These are phyloP conservation scores for Drosophila novamexicana DNA, from an alignment of 1,140 invertebrate species.

Conservation along the genomic window DNA sequence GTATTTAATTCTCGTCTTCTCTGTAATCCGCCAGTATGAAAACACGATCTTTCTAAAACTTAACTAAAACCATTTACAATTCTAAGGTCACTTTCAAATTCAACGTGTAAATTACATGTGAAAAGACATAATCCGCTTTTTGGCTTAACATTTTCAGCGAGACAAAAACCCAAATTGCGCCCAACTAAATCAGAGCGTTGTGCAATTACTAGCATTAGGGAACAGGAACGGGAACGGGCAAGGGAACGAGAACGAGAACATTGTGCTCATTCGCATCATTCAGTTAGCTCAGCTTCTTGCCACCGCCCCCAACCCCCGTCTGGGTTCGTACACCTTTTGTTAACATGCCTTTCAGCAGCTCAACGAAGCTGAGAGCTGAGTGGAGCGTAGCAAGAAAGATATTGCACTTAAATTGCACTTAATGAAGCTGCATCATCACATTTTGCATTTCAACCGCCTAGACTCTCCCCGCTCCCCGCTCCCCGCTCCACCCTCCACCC, in stretches of 20 bases:
- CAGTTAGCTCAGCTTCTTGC: slow-evolving; percentile 20
- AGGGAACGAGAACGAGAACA: slow-evolving; percentile 40
- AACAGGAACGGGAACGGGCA: slow-evolving; percentile 30
- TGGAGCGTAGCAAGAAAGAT: slow-evolving; percentile 47
- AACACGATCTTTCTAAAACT: background rate
- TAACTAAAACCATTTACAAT: slow-evolving; percentile 15
- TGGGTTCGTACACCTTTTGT: slow-evolving; percentile 65
- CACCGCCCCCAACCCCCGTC: slow-evolving; percentile 21
- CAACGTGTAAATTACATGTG: slow-evolving; percentile 64
- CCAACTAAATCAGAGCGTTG: slow-evolving; percentile 74
- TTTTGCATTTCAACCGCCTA: slow-evolving; percentile 68
- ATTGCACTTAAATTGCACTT: slow-evolving; percentile 80
- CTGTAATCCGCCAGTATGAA: slow-evolving; percentile 8
- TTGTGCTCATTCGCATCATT: slow-evolving; percentile 45
- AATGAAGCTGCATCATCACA: slow-evolving; percentile 81
- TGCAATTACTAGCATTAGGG: slow-evolving; percentile 77
- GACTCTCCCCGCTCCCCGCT: no score
- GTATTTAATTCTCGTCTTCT: no score
- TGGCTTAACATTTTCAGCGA: slow-evolving; percentile 63
- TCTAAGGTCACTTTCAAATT: slow-evolving; percentile 66
- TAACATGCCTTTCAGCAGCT: slow-evolving; percentile 73
- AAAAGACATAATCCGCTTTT: slow-evolving; percentile 72
- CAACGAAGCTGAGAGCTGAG: slow-evolving; percentile 24
- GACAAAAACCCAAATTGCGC: slow-evolving; percentile 57
- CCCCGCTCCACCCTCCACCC: no score